Base-by-base conservation (phyloP, 2,797 vertebrate species). In the Lacerta bilineata region DNA sequence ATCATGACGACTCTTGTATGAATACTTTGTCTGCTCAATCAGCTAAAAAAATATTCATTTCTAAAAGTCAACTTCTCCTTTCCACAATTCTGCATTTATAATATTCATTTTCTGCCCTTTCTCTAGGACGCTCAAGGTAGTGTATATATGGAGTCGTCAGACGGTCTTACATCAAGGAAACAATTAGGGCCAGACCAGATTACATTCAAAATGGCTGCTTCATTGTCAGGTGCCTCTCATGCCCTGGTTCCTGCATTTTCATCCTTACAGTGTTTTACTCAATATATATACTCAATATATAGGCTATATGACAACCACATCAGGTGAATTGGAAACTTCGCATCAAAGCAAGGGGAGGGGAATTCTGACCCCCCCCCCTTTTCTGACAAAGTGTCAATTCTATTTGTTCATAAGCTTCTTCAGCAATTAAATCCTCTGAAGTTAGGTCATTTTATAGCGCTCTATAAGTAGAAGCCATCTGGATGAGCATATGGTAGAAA, bases 371-470 rank as follows among this genome's bases (percentile, higher is more conserved):
- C 50, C 59, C 71, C 90, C 91, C 87, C 85, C 82, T 92, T 89
- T 91, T 89, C 80, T 89, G 86, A 84, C 77, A 93, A 1, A 1
- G 29, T 90, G 93, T 94, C 85, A 93, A 87, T 89, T 92, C 87
- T 91, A 68, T 87, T 93, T 93, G 93, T 88, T 90, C 80, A 90
- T 94, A 93, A 93, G 91, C 88, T 94, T 94, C 91, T 93, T 95
- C 92, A 94, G 85, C 88, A 91, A 91, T 89, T 92, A 93, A 94
- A 94, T 89, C 76, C 76, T 92, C 81, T 87, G 85, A 95, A 96
- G 93, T 94, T 95, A 95, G 95, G 95, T 96, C 91, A 96, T 95
- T 95, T 96, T 93, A 89, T 95, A 95, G 93, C 94, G 94, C 92
- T 87, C 87, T 86, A 91, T 94, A 93, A 92, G 89, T 94, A 88